These are phyloP conservation scores for Astatoreochromis straeleni DNA, from an alignment of 2,113 vertebrate genomes.

Conservation along the genomic window DNA sequence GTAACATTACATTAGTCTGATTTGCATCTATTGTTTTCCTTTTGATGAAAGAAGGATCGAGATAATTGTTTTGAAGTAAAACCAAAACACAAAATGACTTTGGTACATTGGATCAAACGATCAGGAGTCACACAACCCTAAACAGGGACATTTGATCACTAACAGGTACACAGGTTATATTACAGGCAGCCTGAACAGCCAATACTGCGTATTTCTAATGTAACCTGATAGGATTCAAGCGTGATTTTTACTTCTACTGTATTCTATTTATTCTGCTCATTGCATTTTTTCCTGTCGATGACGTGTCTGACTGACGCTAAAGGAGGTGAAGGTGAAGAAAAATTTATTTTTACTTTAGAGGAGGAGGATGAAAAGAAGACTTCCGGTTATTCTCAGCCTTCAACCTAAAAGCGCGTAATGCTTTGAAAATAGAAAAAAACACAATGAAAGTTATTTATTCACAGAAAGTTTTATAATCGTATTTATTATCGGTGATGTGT, in stretches of 20 bases:
- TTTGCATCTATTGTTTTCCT: neutral
- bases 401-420: neutral
- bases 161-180: neutral
- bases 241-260: neutral
- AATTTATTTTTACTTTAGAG: constrained; percentile 8
- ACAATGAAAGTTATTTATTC: neutral
- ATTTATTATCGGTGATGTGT: neutral
- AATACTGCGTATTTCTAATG: neutral
- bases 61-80: neutral
- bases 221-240: neutral
- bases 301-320: constrained; percentile 18
- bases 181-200: neutral
- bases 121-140: neutral
- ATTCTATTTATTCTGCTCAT: neutral
- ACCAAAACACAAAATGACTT: neutral
- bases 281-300: neutral
- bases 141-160: neutral
- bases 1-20: neutral
- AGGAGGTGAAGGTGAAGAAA: constrained; percentile 19
- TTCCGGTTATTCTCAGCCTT: neutral
- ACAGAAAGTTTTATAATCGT: neutral
- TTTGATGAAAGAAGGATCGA: neutral
- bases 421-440: neutral
- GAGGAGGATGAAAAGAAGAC: neutral
- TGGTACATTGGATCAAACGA: neutral